Evolutionary conservation across 2,113 vertebrate genomes (phyloP).

Genomic region (Geococcyx californianus): DNA sequence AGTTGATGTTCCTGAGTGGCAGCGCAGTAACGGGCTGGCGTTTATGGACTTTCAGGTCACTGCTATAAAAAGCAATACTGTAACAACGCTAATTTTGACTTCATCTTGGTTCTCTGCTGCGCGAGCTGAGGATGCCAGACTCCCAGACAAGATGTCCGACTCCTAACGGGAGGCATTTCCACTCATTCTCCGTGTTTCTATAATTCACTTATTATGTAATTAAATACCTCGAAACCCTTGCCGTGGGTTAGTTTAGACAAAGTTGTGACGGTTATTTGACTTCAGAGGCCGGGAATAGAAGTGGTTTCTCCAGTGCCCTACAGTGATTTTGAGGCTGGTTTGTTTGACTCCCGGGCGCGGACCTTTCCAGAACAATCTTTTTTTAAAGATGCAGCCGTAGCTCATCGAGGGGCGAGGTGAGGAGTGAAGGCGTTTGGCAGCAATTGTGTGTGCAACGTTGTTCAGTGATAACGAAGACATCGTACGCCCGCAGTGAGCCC

Average conservation of each 20-base stretch:
- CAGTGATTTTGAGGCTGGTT: constrained; percentile 44
- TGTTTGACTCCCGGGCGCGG: constrained; percentile 17
- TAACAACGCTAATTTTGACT: constrained; percentile 72
- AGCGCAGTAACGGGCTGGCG: constrained; percentile 68
- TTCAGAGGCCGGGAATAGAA: constrained; percentile 35
- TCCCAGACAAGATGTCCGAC: constrained; percentile 74
- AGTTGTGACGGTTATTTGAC: constrained; percentile 65
- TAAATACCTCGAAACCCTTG: constrained; percentile 41
- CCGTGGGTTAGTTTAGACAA: constrained; percentile 30
- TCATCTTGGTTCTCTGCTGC: constrained; percentile 68
- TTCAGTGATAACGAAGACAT: not conserved
- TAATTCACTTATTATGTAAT: constrained; percentile 54
- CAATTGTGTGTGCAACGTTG: not conserved
- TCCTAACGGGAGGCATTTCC: constrained; percentile 20
- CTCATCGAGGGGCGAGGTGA: not conserved
- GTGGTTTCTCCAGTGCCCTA: constrained; percentile 20
- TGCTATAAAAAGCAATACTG: constrained; percentile 76
- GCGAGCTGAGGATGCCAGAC: constrained; percentile 66
- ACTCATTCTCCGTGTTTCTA: constrained; percentile 43
- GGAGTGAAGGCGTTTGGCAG: not conserved
- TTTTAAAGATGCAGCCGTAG: not conserved
- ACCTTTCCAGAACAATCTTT: constrained; percentile 21
- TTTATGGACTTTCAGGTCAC: constrained; percentile 72
- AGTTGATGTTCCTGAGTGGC: constrained; percentile 70
- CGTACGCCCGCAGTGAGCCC: not conserved